phyloP scores from a whole-genome alignment of 2,888 invertebrate species.

The Graphium colonna region DNA sequence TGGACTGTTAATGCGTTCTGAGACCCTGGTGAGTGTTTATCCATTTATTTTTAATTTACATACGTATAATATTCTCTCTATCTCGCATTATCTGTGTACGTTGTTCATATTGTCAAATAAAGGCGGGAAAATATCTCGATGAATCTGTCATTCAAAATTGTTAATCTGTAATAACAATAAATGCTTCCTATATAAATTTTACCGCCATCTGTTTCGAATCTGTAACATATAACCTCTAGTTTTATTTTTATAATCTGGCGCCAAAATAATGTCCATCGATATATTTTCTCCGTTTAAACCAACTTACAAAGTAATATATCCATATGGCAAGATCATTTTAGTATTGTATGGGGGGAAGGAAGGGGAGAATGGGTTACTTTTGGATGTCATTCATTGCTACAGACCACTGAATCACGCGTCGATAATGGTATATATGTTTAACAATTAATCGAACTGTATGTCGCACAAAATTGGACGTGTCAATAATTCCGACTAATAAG shows the following conservation, averaged over 20 bases:
- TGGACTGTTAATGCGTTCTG: constrained; percentile 77
- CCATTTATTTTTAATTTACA: constrained; percentile 60
- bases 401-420: constrained; percentile 1
- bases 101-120: constrained; percentile 17
- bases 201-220: too few relatives aligned
- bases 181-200: too few relatives aligned
- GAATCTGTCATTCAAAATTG: constrained; percentile 5
- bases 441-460: constrained; percentile 11
- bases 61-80: constrained; percentile 26
- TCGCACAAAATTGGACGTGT: constrained; percentile 13
- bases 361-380: constrained; percentile 11
- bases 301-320: constrained; percentile 4
- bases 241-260: constrained; percentile 12
- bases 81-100: constrained; percentile 32
- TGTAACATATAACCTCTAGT: too few relatives aligned
- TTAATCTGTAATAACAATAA: too few relatives aligned
- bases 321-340: background rate
- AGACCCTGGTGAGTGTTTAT: constrained; percentile 76
- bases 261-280: background rate
- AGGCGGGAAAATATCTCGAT: constrained; percentile 16
- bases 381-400: constrained; percentile 6
- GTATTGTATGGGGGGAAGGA: constrained; percentile 10
- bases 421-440: constrained; percentile 13
- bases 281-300: constrained; percentile 4
- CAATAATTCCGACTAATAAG: constrained; percentile 17